Conservation (phyloP, 2,888 invertebrate genomes). For the Micoletzkya japonica region DNA sequence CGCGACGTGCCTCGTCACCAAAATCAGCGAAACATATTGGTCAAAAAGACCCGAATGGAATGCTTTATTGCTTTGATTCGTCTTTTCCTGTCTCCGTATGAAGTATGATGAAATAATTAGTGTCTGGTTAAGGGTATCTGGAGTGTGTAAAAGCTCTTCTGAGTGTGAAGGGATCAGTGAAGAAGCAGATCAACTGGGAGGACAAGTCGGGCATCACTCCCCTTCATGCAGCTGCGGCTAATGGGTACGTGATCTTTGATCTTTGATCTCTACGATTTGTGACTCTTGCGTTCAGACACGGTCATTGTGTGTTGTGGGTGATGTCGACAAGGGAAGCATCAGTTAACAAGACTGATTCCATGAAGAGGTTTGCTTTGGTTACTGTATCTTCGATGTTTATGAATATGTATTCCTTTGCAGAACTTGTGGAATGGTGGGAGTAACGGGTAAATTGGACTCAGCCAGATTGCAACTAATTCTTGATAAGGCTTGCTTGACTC, state of each 20-base stretch:
- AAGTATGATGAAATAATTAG: too few relatives aligned
- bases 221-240: constrained; percentile 25
- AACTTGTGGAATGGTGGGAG: constrained; percentile 21
- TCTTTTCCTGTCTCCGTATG: too few relatives aligned
- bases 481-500: constrained; percentile 2
- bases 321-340: constrained; percentile 13
- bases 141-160: constrained; percentile 16
- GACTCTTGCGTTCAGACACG: background rate
- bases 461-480: background rate
- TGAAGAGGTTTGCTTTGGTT: background rate
- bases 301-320: constrained; percentile 20
- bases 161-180: background rate
- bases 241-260: constrained; percentile 1
- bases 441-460: constrained; percentile 8
- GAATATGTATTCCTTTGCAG: constrained; percentile 1
- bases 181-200: constrained; percentile 12
- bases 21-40: too few relatives aligned
- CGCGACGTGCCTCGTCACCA: too few relatives aligned
- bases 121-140: constrained; percentile 3
- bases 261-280: background rate
- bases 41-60: too few relatives aligned
- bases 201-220: constrained; percentile 15
- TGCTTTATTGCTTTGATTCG: background rate
- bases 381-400: background rate
- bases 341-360: background rate